phyloP scores from a whole-genome alignment of 2,113 vertebrate genomes.

The Thamnaconus septentrionalis region DNA sequence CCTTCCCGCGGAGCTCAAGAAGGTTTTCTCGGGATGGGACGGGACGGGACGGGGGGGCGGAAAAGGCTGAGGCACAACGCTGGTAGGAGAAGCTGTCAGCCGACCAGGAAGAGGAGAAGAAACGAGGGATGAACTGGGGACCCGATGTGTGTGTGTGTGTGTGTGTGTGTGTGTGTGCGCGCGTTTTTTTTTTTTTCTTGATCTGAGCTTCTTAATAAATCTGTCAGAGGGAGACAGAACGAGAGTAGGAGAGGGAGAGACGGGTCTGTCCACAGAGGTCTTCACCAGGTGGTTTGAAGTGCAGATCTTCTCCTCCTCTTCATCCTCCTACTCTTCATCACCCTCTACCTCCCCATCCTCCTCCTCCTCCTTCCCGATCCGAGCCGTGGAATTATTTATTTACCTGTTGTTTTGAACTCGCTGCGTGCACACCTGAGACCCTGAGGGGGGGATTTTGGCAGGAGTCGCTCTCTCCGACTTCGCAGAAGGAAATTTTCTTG shows the following conservation, averaged over 20 bases:
- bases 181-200: too few relatives aligned
- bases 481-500: too few relatives aligned
- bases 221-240: slow-evolving; percentile 63
- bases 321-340: slow-evolving; percentile 3
- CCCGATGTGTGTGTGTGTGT: not conserved
- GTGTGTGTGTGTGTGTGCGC: too few relatives aligned
- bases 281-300: slow-evolving; percentile 55
- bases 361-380: slow-evolving; percentile 7
- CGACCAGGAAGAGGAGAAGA: slow-evolving; percentile 40
- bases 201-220: slow-evolving; percentile 68
- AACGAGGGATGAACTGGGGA: slow-evolving; percentile 52
- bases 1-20: slow-evolving; percentile 27
- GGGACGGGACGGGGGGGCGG: slow-evolving; percentile 21
- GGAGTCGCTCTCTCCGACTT: too few relatives aligned
- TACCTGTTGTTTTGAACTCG: slow-evolving; percentile 23
- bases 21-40: slow-evolving; percentile 6
- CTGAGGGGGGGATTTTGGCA: not conserved
- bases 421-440: not conserved
- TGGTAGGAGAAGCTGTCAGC: slow-evolving; percentile 48
- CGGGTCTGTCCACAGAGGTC: slow-evolving; percentile 43
- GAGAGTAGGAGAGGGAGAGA: slow-evolving; percentile 32
- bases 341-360: slow-evolving; percentile 2
- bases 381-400: slow-evolving; percentile 14
- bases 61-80: slow-evolving; percentile 6
- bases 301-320: slow-evolving; percentile 30